Evolutionary conservation across 2,888 invertebrate species (phyloP).

Genomic region (Helicoverpa assulta): DNA sequence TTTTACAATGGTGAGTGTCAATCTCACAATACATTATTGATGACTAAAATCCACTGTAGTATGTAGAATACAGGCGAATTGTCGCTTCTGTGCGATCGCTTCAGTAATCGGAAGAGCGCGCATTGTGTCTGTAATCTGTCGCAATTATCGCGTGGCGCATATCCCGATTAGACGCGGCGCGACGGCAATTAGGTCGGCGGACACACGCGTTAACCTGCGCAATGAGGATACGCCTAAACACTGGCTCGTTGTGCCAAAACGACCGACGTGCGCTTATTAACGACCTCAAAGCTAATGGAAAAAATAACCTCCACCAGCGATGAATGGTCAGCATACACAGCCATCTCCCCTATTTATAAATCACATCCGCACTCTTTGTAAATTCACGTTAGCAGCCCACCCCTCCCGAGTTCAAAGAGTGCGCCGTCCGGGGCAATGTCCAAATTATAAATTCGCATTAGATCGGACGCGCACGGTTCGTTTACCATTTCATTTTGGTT

Average conservation of each 20-base stretch:
- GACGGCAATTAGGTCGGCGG: conserved; percentile 89
- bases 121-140: conserved; percentile 78
- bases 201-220: conserved; percentile 88
- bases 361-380: conserved; percentile 87
- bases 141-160: conserved; percentile 89
- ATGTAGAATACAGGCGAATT: conserved; percentile 29
- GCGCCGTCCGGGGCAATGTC: conserved; percentile 86
- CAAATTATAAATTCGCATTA: conserved; percentile 91
- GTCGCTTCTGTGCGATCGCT: conserved; percentile 39
- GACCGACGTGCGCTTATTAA: conserved; percentile 75
- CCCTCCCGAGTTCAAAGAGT: conserved; percentile 87
- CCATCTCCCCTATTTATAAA: conserved; percentile 83
- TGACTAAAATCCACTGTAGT: neutral
- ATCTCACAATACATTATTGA: conserved; percentile 10
- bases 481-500: conserved; percentile 90
- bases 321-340: conserved; percentile 77
- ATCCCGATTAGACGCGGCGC: conserved; percentile 88
- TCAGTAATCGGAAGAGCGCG: conserved; percentile 58
- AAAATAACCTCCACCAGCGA: conserved; percentile 76
- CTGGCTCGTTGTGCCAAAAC: conserved; percentile 81
- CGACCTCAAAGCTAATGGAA: conserved; percentile 77
- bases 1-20: conserved; percentile 20
- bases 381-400: conserved; percentile 81
- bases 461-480: conserved; percentile 90
- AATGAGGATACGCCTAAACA: conserved; percentile 90